Percentiles rank a stretch among this genome's conserved stretches.
Evolutionary conservation across 2,797 vertebrate genomes (phyloP).

Genomic region (Tenualosa thibaudeaui): DNA sequence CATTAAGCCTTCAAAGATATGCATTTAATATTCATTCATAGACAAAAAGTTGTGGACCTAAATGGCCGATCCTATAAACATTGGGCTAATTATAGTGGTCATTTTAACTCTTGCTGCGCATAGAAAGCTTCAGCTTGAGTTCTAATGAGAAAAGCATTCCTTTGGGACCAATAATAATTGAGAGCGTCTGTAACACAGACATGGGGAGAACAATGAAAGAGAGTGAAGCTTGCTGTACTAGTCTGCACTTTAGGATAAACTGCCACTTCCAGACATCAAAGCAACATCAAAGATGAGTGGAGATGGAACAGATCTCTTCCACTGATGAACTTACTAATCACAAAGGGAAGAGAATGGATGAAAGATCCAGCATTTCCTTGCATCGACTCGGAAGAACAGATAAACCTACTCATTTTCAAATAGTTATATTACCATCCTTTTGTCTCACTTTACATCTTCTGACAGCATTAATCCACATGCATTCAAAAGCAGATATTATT

Average conservation of each 20-base stretch:
- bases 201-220: constrained; percentile 4
- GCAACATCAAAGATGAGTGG: constrained; percentile 41
- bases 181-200: neutral
- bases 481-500: neutral
- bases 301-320: constrained; percentile 39
- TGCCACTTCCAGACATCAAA: constrained; percentile 30
- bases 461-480: neutral
- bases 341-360: constrained; percentile 39
- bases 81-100: constrained; percentile 23
- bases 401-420: neutral
- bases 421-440: neutral
- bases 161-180: constrained; percentile 16
- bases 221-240: neutral
- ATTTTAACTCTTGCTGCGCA: constrained; percentile 19
- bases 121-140: constrained; percentile 9
- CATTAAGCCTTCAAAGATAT: constrained; percentile 45
- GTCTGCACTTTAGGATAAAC: constrained; percentile 31
- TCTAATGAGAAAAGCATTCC: constrained; percentile 16
- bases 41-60: constrained; percentile 30
- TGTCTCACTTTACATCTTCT: neutral
- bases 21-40: constrained; percentile 45
- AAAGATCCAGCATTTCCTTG: constrained; percentile 33
- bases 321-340: constrained; percentile 38
- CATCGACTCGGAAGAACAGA: neutral
- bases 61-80: constrained; percentile 28